Conservation (phyloP, 1,140 invertebrate genomes). For the honey bee (Apis mellifera) region DNA sequence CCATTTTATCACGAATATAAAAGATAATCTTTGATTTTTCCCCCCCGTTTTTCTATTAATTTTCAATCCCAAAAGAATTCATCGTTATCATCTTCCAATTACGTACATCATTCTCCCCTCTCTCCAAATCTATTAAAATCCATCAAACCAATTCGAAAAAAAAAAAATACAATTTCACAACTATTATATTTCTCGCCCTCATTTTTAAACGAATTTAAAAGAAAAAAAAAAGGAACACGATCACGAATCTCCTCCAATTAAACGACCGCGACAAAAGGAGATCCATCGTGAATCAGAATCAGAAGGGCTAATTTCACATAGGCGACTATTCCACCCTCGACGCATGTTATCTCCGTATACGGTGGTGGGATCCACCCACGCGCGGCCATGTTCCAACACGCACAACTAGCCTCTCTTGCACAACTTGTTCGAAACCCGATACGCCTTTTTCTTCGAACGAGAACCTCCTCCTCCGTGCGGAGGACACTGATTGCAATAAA, state of each 20-base stretch:
- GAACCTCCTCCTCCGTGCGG: constrained; percentile 37
- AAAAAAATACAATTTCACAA: too few species aligned
- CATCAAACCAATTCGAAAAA: too few species aligned
- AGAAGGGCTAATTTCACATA: constrained; percentile 48
- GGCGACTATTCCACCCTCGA: background rate
- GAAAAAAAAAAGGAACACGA: background rate
- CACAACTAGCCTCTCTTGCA: constrained; percentile 20
- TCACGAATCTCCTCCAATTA: background rate
- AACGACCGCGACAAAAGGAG: background rate
- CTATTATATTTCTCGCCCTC: too few species aligned
- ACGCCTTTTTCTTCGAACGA: constrained; percentile 52
- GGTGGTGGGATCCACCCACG: constrained; percentile 22
- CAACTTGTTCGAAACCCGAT: constrained; percentile 44
- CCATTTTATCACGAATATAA: background rate
- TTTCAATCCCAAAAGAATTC: background rate
- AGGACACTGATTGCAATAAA: constrained; percentile 72
- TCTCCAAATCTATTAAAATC: too few species aligned
- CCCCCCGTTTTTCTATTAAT: background rate
- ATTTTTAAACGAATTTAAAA: background rate
- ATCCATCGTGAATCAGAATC: constrained; percentile 23
- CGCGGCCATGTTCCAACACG: background rate
- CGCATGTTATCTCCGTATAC: constrained; percentile 33
- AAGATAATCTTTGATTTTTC: background rate
- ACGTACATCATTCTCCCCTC: too few species aligned
- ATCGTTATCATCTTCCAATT: too few species aligned